These are phyloP conservation scores for Cossypha dichroa DNA, from an alignment of 2,797 vertebrate species.

Conservation along the genomic window DNA sequence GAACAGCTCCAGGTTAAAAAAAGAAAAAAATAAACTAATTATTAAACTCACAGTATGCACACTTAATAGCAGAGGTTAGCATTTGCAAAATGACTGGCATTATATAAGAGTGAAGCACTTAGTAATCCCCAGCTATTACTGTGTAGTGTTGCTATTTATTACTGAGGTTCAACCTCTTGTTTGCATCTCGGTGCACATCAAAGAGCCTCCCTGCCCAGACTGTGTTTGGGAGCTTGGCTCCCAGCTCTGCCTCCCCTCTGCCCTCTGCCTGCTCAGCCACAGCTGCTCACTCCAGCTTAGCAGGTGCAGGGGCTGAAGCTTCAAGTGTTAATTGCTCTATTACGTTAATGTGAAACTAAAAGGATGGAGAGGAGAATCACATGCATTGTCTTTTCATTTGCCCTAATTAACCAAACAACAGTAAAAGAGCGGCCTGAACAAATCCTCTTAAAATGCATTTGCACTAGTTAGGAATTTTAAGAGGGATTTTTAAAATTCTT, in stretches of 20 bases:
- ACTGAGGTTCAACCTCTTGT: slow-evolving; percentile 1
- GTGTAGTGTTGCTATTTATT: slow-evolving; percentile 6
- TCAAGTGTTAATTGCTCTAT: slow-evolving; percentile 60
- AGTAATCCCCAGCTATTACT: slow-evolving; percentile 13
- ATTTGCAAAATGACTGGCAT: not conserved
- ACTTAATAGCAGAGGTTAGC: slow-evolving; percentile 3
- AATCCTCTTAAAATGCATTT: not conserved
- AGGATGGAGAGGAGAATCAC: slow-evolving; percentile 43
- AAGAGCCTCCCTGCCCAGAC: not conserved
- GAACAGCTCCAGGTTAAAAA: slow-evolving; percentile 11
- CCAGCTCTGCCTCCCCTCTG: not conserved
- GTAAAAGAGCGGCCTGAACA: slow-evolving; percentile 44
- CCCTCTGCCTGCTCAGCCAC: not conserved
- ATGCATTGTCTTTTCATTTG: slow-evolving; percentile 61
- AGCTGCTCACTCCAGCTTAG: not conserved
- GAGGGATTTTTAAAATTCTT: not conserved
- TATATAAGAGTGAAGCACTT: not conserved
- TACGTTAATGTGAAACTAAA: slow-evolving; percentile 50
- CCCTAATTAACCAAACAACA: slow-evolving; percentile 36
- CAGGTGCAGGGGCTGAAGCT: slow-evolving; percentile 30
- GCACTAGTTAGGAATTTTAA: not conserved
- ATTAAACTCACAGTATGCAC: not conserved
- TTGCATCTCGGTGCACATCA: slow-evolving; percentile 7
- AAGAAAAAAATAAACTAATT: slow-evolving; percentile 22
- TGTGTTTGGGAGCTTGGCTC: not conserved